Percentiles rank a stretch among this genome's conserved stretches.
Conservation (phyloP, 2,888 invertebrate species). For the Watsonalla cultraria region DNA sequence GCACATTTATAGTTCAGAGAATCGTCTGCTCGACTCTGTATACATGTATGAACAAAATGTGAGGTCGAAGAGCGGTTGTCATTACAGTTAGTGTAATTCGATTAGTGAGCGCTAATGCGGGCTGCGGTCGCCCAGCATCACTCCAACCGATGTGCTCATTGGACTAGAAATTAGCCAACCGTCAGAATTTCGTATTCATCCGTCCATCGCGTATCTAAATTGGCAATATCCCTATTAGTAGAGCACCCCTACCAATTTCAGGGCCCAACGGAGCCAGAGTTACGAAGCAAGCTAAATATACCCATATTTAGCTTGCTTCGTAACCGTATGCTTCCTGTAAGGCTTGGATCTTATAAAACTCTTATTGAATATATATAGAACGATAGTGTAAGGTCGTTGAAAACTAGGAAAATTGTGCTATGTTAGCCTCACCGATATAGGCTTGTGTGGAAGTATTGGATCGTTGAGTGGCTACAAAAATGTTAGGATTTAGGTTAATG, state of each 20-base stretch:
- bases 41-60: too few relatives aligned
- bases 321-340: conserved; percentile 20
- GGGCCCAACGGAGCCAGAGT: conserved; percentile 49
- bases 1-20: too few relatives aligned
- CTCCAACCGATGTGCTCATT: conserved; percentile 22
- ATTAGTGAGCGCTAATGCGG: conserved; percentile 19
- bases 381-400: too few relatives aligned
- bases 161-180: conserved; percentile 6
- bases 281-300: too few relatives aligned
- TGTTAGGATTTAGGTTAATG: too few relatives aligned
- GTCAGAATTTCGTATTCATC: conserved; percentile 3
- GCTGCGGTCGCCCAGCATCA: conserved; percentile 26
- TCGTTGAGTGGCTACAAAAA: too few relatives aligned
- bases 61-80: conserved; percentile 10
- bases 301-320: conserved; percentile 33
- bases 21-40: too few relatives aligned
- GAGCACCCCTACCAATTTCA: conserved; percentile 19
- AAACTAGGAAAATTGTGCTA: too few relatives aligned
- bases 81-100: conserved; percentile 18
- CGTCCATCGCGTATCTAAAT: conserved; percentile 3
- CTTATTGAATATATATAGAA: too few relatives aligned
- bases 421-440: too few relatives aligned
- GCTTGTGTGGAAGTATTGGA: too few relatives aligned
- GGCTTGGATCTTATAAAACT: too few relatives aligned
- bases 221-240: conserved; percentile 4